Percentiles rank a stretch among this genome's conserved stretches.
Evolutionary conservation across 2,888 invertebrate species (phyloP).

Genomic region (Micoletzkya japonica): DNA sequence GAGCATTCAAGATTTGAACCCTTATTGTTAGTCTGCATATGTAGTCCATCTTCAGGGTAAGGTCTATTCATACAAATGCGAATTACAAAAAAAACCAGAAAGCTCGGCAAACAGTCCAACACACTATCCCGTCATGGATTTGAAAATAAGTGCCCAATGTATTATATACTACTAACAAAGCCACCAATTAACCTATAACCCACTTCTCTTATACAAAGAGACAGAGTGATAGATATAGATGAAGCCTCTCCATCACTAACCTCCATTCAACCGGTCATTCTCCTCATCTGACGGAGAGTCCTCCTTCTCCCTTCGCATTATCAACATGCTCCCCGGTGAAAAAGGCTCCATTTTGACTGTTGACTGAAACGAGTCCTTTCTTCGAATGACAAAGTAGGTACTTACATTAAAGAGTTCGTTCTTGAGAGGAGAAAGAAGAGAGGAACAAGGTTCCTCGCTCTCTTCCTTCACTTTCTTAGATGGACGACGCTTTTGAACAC

Average conservation of each 20-base stretch:
- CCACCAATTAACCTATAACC: too few species aligned
- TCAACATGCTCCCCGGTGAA: constrained; percentile 11
- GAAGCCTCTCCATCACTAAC: too few species aligned
- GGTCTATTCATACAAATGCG: too few species aligned
- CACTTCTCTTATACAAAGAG: not conserved
- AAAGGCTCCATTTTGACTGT: constrained; percentile 8
- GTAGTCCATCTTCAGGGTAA: too few species aligned
- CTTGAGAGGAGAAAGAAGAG: constrained; percentile 1
- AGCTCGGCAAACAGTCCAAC: too few species aligned
- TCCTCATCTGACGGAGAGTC: constrained; percentile 15
- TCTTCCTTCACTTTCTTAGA: constrained; percentile 21
- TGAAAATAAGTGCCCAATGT: too few species aligned
- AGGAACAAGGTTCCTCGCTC: not conserved
- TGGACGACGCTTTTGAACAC: constrained; percentile 27
- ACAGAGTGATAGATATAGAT: not conserved
- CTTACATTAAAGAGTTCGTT: not conserved
- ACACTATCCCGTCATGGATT: too few species aligned
- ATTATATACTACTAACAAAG: too few species aligned
- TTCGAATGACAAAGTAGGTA: not conserved
- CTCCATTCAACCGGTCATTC: not conserved
- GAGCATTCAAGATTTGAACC: too few species aligned
- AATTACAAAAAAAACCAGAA: too few species aligned
- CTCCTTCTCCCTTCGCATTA: not conserved
- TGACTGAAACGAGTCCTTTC: not conserved
- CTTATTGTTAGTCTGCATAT: too few species aligned